These are phyloP conservation scores for Euclidia mi DNA, from an alignment of 2,888 invertebrate genomes.

Conservation along the genomic window DNA sequence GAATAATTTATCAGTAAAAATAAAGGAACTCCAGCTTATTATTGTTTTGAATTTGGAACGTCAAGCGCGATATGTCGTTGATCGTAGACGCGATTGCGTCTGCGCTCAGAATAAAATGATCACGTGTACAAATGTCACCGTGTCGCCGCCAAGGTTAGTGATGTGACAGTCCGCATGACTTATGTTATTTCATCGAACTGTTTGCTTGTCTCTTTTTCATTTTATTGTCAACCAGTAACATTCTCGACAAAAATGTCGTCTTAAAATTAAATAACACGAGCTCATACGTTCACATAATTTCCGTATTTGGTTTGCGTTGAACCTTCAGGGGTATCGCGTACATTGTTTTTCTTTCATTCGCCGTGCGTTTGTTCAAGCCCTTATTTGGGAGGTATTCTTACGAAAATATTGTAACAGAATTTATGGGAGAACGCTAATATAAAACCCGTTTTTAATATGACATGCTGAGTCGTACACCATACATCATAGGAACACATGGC, in stretches of 20 bases:
- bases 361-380: conserved; percentile 4
- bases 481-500: conserved; percentile 44
- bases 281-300: conserved; percentile 1
- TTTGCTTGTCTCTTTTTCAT: conserved; percentile 20
- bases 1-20: conserved; percentile 88
- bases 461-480: conserved; percentile 37
- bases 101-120: conserved; percentile 63
- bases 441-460: conserved; percentile 34
- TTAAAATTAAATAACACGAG: conserved; percentile 27
- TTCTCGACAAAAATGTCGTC: conserved; percentile 24
- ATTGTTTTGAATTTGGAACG: conserved; percentile 85
- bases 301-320: not conserved
- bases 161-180: conserved; percentile 53
- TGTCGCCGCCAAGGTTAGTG: conserved; percentile 48
- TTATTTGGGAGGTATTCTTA: conserved; percentile 6
- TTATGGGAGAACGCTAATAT: conserved; percentile 23
- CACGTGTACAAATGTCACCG: conserved; percentile 62
- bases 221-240: not conserved
- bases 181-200: conserved; percentile 28
- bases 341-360: conserved; percentile 16
- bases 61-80: conserved; percentile 77
- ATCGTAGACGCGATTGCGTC: conserved; percentile 74
- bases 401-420: conserved; percentile 19
- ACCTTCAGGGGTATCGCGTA: conserved; percentile 3
- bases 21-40: conserved; percentile 74